These are phyloP conservation scores for Drosophila malerkotliana DNA, from an alignment of 1,140 invertebrate species.

Conservation along the genomic window DNA sequence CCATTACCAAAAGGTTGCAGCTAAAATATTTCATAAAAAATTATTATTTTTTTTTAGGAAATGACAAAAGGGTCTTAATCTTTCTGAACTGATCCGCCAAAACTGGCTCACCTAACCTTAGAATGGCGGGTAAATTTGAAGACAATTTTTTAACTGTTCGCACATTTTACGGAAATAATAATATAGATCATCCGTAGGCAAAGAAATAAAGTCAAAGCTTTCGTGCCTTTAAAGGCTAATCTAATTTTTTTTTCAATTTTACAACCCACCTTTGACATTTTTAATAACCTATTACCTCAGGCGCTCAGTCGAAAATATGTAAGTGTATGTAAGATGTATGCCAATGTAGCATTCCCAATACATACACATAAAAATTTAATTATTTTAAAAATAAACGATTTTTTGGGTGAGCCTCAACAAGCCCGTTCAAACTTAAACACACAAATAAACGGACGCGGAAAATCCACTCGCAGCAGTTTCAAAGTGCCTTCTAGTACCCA, in stretches of 20 bases:
- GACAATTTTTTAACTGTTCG: neutral
- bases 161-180: neutral
- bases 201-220: neutral
- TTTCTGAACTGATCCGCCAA: neutral
- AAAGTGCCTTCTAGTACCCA: too few relatives aligned
- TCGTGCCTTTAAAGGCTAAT: neutral
- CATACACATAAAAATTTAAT: slow-evolving; percentile 27
- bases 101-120: neutral
- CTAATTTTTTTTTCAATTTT: neutral
- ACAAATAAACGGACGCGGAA: slow-evolving; percentile 10
- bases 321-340: neutral
- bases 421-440: neutral
- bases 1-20: too few relatives aligned
- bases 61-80: too few relatives aligned
- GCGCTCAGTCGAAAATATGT: neutral
- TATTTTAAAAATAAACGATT: slow-evolving; percentile 55
- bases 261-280: slow-evolving; percentile 2
- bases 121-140: neutral
- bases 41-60: too few relatives aligned
- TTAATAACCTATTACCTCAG: neutral
- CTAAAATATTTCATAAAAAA: too few relatives aligned
- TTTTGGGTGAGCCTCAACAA: slow-evolving; percentile 15
- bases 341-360: neutral
- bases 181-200: neutral
- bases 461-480: slow-evolving; percentile 1